These are phyloP conservation scores for Maniola jurtina DNA, from an alignment of 1,140 invertebrate genomes.

Conservation along the genomic window DNA sequence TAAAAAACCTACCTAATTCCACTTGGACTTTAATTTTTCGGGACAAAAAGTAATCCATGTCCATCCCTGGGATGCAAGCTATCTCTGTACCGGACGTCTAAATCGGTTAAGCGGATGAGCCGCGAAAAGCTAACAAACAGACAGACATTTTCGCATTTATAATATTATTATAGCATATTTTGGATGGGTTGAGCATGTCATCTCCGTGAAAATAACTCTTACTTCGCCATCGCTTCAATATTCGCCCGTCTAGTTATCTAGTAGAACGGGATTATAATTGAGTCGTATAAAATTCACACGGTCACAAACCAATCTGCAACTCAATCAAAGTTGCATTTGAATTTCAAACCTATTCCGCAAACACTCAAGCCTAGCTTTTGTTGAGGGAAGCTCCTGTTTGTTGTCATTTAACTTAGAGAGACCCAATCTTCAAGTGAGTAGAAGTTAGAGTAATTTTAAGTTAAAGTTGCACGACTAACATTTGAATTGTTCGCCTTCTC, in stretches of 20 bases:
- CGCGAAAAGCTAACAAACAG: no score
- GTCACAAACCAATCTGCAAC: slow-evolving; percentile 37
- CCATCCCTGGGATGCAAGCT: no score
- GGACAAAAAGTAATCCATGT: no score
- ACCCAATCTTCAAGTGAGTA: background rate
- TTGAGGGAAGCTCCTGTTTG: background rate
- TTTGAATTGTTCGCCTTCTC: no score
- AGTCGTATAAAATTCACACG: slow-evolving; percentile 13
- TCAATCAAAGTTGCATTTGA: slow-evolving; percentile 43
- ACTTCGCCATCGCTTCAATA: background rate
- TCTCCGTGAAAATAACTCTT: background rate
- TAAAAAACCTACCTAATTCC: no score
- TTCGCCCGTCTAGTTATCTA: background rate
- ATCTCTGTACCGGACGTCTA: no score
- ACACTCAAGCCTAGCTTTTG: slow-evolving; percentile 8
- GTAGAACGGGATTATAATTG: background rate
- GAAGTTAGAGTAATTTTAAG: background rate
- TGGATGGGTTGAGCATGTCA: background rate
- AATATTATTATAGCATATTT: no score
- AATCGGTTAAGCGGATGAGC: no score
- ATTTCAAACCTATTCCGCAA: slow-evolving; percentile 10
- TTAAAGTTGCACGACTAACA: background rate
- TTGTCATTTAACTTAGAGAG: slow-evolving; percentile 10
- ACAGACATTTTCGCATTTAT: no score
- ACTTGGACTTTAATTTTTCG: no score